These are phyloP conservation scores for Atta texana DNA, from an alignment of 1,140 invertebrate genomes.

Conservation along the genomic window DNA sequence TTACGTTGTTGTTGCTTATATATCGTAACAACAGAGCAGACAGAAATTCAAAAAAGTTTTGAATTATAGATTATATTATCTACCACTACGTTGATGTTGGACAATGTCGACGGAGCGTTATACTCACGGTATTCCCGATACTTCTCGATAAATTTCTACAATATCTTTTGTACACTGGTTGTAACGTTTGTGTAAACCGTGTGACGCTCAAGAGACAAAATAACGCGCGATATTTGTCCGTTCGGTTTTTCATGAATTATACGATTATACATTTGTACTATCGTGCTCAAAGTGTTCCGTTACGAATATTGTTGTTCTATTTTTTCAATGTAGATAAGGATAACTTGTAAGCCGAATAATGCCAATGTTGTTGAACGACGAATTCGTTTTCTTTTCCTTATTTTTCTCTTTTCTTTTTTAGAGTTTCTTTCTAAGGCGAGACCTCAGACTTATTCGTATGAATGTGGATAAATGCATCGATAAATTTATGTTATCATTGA, in stretches of 20 bases:
- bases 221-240: constrained; percentile 4
- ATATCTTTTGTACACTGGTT: constrained; percentile 54
- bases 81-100: constrained; percentile 5
- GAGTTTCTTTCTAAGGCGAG: neutral
- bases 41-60: constrained; percentile 3
- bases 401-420: neutral
- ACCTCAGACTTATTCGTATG: constrained; percentile 11
- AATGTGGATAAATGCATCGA: constrained; percentile 43
- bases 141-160: constrained; percentile 36
- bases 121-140: constrained; percentile 7
- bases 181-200: constrained; percentile 24
- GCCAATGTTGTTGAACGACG: constrained; percentile 52
- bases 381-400: neutral
- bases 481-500: constrained; percentile 57
- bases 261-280: constrained; percentile 19
- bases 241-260: constrained; percentile 32
- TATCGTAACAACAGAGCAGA: constrained; percentile 2
- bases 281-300: constrained; percentile 48
- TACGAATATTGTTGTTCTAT: constrained; percentile 59
- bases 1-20: constrained; percentile 41
- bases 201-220: constrained; percentile 31
- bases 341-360: constrained; percentile 36
- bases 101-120: neutral
- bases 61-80: constrained; percentile 42
- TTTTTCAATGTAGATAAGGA: constrained; percentile 48